Base-by-base conservation (phyloP, 2,113 vertebrate species). In the Brachypteracias leptosomus region DNA sequence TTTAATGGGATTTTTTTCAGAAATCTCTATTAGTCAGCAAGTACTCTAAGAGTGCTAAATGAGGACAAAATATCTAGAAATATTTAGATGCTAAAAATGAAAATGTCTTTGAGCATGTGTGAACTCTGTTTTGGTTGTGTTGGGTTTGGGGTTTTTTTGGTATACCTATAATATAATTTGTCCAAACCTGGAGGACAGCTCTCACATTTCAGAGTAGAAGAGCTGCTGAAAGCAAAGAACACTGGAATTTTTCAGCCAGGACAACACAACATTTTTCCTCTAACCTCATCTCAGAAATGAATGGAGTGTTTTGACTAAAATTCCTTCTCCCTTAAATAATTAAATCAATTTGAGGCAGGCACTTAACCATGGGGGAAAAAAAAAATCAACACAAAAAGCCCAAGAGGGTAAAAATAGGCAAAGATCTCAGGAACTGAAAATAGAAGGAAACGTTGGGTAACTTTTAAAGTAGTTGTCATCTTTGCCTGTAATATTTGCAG, bases 1-100 rank as follows among this genome's bases (percentile, higher is more conserved):
- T 65, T 72, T 78, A 35, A 33, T 65, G 67, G 46, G 26, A 72
- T 31, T 58, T 87, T 81, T 89, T 33, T 59, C 54, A 85, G 33
- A 0, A 0, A 80, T 22, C 38, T 63, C 36, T 85, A 28, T 73
- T 83, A 75, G 68, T 62, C 42, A 94, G 26, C 1, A 1, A 87
- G 77, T 84, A 16, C 25, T 87, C n/a, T 36, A 28, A 40, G 19
- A 49, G 44, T 76, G 33, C 46, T 89, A 40, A 81, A 47, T 79
- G 74, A 94, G 67, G 78, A 88, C 74, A 96, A 49, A 89, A 55
- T 67, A 55, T 94, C 63, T 55, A 85, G 81, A 95, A 95, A 89
- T 62, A 87, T 72, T 93, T 95, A 79, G 61, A 49, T 70, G 35
- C 67, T 94, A 91, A 91, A 94, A 94, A 63, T 52, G 29, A 91